Conservation (phyloP, 1,140 invertebrate species). For the Zaprionus capensis region DNA sequence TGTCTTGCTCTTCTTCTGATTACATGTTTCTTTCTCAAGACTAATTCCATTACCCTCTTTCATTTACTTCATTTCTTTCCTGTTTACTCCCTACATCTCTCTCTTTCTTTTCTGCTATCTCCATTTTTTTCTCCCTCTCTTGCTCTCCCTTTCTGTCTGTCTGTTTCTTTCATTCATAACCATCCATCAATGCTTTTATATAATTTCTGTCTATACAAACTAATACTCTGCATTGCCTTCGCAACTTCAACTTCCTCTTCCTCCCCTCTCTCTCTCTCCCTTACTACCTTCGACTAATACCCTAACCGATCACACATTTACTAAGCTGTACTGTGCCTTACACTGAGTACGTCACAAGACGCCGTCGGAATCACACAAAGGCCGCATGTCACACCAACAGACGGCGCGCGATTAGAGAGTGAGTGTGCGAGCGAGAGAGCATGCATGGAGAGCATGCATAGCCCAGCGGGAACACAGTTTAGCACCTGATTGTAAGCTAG, state of each 20-base stretch:
- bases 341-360: constrained; percentile 27
- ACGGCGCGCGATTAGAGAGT: constrained; percentile 26
- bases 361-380: constrained; percentile 66
- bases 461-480: neutral
- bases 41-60: too few relatives aligned
- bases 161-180: neutral
- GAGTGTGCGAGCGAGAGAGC: neutral
- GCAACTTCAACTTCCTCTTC: neutral
- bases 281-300: constrained; percentile 11
- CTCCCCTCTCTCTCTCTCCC: neutral
- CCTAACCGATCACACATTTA: neutral
- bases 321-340: constrained; percentile 1
- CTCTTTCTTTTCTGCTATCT: neutral
- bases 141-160: neutral
- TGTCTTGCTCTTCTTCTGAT: neutral
- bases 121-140: neutral
- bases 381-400: constrained; percentile 59
- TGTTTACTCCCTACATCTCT: neutral
- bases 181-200: neutral
- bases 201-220: neutral
- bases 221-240: neutral
- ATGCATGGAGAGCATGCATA: neutral
- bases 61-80: too few relatives aligned
- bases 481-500: neutral
- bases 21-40: too few relatives aligned